These are phyloP conservation scores for Haliaeetus leucogaster DNA, from an alignment of 2,113 vertebrate genomes.

Conservation along the genomic window DNA sequence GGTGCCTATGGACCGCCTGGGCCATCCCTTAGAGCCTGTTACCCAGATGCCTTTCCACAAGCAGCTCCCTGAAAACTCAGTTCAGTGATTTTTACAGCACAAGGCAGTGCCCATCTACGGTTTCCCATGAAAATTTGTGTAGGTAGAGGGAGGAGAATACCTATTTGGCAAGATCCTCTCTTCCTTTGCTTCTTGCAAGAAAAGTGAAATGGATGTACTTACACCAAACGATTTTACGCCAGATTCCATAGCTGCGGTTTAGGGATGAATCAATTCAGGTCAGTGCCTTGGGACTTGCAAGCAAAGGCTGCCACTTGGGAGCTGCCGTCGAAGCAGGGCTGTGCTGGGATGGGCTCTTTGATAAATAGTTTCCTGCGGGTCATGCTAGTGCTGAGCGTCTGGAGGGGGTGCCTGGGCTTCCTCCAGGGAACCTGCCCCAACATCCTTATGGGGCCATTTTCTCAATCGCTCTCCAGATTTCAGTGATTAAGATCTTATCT, in stretches of 20 bases:
- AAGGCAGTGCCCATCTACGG: neutral
- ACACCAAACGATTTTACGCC: neutral
- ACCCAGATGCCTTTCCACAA: neutral
- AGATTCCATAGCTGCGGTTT: neutral
- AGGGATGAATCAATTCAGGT: neutral
- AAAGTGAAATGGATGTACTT: neutral
- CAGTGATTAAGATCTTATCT: constrained; percentile 51
- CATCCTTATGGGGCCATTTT: neutral
- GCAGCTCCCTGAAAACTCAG: neutral
- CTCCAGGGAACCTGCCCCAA: neutral
- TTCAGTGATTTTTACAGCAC: neutral
- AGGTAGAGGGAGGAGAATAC: neutral
- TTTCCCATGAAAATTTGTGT: neutral
- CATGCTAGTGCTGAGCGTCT: neutral
- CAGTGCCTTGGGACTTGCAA: neutral
- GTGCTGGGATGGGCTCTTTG: neutral
- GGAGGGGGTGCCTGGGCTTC: neutral
- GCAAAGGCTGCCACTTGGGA: neutral
- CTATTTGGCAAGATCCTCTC: neutral
- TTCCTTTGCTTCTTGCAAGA: neutral
- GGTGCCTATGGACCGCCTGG: rapidly evolving
- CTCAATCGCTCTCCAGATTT: constrained; percentile 1
- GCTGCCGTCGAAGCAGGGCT: neutral
- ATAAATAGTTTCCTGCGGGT: neutral
- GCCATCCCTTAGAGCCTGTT: neutral